phyloP scores from a whole-genome alignment of 2,888 invertebrate genomes.

The Agriopis aurantiaria region DNA sequence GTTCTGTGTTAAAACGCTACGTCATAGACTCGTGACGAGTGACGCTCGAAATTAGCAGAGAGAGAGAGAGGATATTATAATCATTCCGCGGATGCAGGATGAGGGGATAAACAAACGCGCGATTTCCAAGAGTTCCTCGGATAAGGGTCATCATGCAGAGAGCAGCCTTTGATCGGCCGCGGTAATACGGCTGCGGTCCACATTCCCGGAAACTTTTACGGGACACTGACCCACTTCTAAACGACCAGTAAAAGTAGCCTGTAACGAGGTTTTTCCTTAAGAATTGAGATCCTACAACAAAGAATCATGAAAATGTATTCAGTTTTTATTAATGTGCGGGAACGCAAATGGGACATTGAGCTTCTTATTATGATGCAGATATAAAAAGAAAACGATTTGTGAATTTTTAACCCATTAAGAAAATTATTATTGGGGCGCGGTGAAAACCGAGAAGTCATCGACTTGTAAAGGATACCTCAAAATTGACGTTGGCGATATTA shows the following conservation, averaged over 20 bases:
- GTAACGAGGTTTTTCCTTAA: constrained; percentile 63
- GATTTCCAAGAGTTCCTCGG: constrained; percentile 63
- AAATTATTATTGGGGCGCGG: constrained; percentile 14
- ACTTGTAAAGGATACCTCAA: constrained; percentile 16
- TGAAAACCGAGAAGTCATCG: constrained; percentile 11
- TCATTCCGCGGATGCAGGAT: constrained; percentile 44
- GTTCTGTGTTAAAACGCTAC: constrained; percentile 35
- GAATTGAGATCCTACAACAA: constrained; percentile 51
- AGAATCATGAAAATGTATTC: constrained; percentile 44
- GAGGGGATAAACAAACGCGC: constrained; percentile 63
- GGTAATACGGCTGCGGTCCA: constrained; percentile 71
- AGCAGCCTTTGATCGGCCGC: constrained; percentile 74
- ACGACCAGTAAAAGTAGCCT: constrained; percentile 66
- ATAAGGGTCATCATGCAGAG: constrained; percentile 65
- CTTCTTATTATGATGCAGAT: constrained; percentile 32
- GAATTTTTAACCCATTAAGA: constrained; percentile 22
- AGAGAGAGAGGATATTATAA: constrained; percentile 35
- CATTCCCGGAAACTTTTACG: constrained; percentile 81
- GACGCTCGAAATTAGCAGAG: constrained; percentile 45
- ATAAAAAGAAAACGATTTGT: constrained; percentile 26
- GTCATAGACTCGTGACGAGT: constrained; percentile 41
- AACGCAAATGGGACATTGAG: constrained; percentile 30
- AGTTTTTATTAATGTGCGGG: constrained; percentile 32
- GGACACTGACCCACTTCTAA: constrained; percentile 81
- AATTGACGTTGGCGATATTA: constrained; percentile 29